phyloP scores from a whole-genome alignment of 2,113 vertebrate genomes.

The Menidia beryllina region DNA sequence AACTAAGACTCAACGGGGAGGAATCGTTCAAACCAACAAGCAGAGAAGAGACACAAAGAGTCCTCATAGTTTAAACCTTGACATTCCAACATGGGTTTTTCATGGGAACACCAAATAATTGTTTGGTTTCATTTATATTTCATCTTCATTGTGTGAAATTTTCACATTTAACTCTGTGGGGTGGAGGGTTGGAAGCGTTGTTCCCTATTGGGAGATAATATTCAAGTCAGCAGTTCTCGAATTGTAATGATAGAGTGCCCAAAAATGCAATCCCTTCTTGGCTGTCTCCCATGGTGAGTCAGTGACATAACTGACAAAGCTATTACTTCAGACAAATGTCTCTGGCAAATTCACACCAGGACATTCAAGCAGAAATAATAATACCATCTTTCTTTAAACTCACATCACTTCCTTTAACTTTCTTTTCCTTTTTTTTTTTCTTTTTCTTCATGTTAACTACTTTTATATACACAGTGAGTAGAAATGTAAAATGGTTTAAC shows the following conservation, averaged over 20 bases:
- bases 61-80: conserved; percentile 41
- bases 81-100: conserved; percentile 34
- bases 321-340: conserved; percentile 81
- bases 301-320: conserved; percentile 79
- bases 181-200: conserved; percentile 49
- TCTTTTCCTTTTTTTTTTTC: conserved; percentile 38
- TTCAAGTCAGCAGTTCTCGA: conserved; percentile 77
- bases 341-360: conserved; percentile 70
- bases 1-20: conserved; percentile 40
- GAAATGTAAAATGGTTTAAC: too few relatives aligned
- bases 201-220: conserved; percentile 76
- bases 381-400: conserved; percentile 62
- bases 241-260: conserved; percentile 79
- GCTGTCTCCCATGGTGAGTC: conserved; percentile 77
- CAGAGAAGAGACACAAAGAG: conserved; percentile 36
- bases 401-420: conserved; percentile 40
- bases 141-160: conserved; percentile 51
- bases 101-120: conserved; percentile 64
- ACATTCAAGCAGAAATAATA: conserved; percentile 70
- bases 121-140: conserved; percentile 65
- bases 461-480: neutral
- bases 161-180: conserved; percentile 59
- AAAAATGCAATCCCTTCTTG: conserved; percentile 80
- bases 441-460: neutral
- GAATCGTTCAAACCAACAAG: conserved; percentile 42